Percentiles rank a stretch among this genome's conserved stretches.
phyloP scores from a whole-genome alignment of 2,113 vertebrate species.

The Procavia capensis region DNA sequence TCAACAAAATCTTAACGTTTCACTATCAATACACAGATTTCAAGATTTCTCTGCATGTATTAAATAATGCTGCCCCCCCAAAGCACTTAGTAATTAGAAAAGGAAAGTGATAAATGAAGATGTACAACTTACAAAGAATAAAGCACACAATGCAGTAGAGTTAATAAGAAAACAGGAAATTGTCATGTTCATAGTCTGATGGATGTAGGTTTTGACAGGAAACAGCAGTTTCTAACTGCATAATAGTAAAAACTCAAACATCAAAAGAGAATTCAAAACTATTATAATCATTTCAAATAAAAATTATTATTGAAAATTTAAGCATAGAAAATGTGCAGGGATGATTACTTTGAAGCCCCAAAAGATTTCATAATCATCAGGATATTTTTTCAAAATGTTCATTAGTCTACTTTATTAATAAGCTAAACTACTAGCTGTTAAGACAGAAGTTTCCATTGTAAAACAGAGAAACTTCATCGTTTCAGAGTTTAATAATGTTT shows the following conservation, averaged over 20 bases:
- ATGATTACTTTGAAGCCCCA: neutral
- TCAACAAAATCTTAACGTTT: conserved; percentile 71
- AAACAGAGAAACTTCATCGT: conserved; percentile 14
- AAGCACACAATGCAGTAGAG: conserved; percentile 59
- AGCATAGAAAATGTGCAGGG: neutral
- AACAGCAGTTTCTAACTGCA: conserved; percentile 72
- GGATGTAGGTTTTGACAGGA: conserved; percentile 79
- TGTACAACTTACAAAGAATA: conserved; percentile 44
- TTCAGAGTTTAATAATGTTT: conserved; percentile 10
- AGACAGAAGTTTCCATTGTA: conserved; percentile 36
- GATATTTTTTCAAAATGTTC: neutral
- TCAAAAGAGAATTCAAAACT: conserved; percentile 31
- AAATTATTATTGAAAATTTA: neutral
- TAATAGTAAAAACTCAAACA: conserved; percentile 64
- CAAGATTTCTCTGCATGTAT: conserved; percentile 41
- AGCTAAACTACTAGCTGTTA: conserved; percentile 8
- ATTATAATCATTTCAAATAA: neutral
- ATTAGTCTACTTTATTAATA: conserved; percentile 3
- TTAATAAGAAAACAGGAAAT: conserved; percentile 80
- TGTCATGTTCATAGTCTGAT: conserved; percentile 69
- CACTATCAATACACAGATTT: conserved; percentile 48
- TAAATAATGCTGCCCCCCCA: conserved; percentile 15
- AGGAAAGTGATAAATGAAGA: conserved; percentile 48
- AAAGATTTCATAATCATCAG: neutral
- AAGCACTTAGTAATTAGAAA: conserved; percentile 41